phyloP scores from a whole-genome alignment of 1,140 invertebrate genomes.

The Apis florea region DNA sequence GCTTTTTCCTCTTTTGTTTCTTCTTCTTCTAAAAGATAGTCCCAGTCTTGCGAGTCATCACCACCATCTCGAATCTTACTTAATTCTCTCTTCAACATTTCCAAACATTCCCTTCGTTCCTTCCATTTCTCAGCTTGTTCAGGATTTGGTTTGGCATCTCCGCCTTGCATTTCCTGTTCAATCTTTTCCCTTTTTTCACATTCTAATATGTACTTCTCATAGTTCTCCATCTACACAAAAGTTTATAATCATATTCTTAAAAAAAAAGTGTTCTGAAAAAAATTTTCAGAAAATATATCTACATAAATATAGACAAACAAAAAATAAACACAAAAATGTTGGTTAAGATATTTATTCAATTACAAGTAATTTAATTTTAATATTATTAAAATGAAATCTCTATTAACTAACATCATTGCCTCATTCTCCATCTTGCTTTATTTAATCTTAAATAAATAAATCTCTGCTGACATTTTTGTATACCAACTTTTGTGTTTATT shows the following conservation, averaged over 20 bases:
- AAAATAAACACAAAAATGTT: too few species aligned
- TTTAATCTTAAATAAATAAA: too few species aligned
- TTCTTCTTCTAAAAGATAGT: slow-evolving; percentile 69
- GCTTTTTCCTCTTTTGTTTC: slow-evolving; percentile 42
- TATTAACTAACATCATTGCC: too few species aligned
- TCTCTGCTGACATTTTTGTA: too few species aligned
- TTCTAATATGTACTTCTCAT: slow-evolving; percentile 76
- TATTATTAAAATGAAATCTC: too few species aligned
- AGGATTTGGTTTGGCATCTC: slow-evolving; percentile 24
- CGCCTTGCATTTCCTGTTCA: slow-evolving; percentile 17
- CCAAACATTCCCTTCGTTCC: slow-evolving; percentile 75
- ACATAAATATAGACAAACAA: too few species aligned
- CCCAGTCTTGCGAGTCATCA: slow-evolving; percentile 71
- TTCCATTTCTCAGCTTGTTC: slow-evolving; percentile 71
- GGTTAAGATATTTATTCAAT: too few species aligned
- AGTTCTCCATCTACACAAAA: slow-evolving; percentile 69
- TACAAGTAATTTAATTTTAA: too few species aligned
- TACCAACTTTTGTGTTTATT: too few species aligned
- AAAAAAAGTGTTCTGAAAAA: too few species aligned
- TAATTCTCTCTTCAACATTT: slow-evolving; percentile 77
- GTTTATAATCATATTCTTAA: background rate
- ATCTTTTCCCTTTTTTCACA: slow-evolving; percentile 73
- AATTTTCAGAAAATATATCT: too few species aligned
- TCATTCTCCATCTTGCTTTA: too few species aligned
- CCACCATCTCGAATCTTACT: slow-evolving; percentile 71